A percentile compares a stretch with the other conserved stretches of the same genome.
Evolutionary conservation across 2,888 invertebrate species (phyloP).

Genomic region (Clunio marinus): DNA sequence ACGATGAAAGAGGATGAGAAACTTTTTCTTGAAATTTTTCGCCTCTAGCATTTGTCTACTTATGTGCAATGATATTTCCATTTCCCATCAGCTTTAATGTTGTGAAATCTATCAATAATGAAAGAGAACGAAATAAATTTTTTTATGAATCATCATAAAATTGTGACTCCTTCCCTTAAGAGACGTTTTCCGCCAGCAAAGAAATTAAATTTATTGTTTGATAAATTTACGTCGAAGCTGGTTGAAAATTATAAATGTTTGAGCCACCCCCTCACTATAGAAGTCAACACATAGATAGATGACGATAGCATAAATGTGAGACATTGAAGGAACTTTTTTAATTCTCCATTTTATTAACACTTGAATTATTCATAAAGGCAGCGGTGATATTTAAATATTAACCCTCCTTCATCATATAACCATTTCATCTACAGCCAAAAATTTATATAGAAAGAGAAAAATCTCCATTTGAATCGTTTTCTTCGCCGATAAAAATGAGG

Average conservation of each 20-base stretch:
- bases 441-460: too few relatives aligned
- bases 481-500: too few relatives aligned
- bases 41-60: background rate
- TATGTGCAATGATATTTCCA: background rate
- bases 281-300: too few relatives aligned
- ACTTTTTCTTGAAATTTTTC: background rate
- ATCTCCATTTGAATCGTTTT: too few relatives aligned
- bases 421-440: background rate
- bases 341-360: conserved; percentile 23
- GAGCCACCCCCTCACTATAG: too few relatives aligned
- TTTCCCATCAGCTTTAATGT: background rate
- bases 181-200: background rate
- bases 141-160: conserved; percentile 18
- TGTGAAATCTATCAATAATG: background rate
- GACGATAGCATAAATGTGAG: background rate
- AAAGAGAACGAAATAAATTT: background rate
- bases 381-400: conserved; percentile 18
- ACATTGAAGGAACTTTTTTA: background rate
- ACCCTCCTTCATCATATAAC: background rate
- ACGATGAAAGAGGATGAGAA: background rate
- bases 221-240: background rate
- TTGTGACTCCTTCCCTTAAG: conserved; percentile 1
- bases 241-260: background rate
- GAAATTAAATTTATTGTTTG: background rate
- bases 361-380: conserved; percentile 29